These are phyloP conservation scores for Blastomussa wellsi DNA, from an alignment of 92 coral and sea anemone genomes.

Conservation along the genomic window DNA sequence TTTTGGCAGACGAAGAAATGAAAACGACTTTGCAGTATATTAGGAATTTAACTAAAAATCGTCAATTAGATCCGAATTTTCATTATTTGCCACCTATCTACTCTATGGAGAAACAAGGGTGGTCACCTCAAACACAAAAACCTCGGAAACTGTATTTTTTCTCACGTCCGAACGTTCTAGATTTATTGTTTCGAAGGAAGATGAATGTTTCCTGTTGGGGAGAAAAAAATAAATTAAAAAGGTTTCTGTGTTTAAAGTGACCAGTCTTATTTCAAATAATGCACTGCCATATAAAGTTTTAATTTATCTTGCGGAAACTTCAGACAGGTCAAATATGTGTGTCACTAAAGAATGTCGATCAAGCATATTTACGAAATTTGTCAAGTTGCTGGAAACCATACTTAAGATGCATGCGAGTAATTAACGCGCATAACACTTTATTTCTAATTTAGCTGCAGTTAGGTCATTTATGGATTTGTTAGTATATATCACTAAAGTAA, in stretches of 20 bases:
- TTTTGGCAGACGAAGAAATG: background rate
- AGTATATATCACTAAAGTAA: background rate
- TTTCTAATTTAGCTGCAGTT: background rate
- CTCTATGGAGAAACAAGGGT: background rate
- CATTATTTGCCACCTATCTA: background rate
- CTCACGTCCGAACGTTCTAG: background rate
- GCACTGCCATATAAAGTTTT: background rate
- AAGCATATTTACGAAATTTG: background rate
- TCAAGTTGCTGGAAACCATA: background rate
- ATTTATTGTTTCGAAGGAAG: background rate
- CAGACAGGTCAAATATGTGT: background rate
- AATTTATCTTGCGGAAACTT: background rate
- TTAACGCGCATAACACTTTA: background rate
- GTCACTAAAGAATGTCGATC: background rate
- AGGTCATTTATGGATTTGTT: background rate
- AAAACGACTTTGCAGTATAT: background rate
- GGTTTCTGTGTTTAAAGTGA: background rate
- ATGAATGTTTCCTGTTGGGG: background rate
- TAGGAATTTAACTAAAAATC: background rate
- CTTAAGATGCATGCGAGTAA: background rate
- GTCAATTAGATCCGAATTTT: background rate
- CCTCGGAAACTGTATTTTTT: background rate
- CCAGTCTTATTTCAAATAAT: background rate
- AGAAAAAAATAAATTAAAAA: background rate
- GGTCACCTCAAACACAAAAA: background rate